Evolutionary conservation across 2,797 vertebrate genomes (phyloP).

Genomic region (Pagetopsis macropterus): DNA sequence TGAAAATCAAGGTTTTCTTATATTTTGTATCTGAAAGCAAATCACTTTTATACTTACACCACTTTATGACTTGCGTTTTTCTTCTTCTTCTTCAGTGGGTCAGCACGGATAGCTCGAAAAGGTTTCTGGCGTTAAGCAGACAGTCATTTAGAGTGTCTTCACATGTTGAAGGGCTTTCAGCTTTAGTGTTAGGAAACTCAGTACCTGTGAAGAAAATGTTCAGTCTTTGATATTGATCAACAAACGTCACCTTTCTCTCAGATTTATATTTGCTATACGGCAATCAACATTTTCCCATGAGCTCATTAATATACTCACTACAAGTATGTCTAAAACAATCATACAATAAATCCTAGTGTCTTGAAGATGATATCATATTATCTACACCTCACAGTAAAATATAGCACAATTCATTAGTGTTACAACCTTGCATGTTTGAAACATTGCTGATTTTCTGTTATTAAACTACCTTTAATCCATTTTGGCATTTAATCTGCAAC

Average conservation of each 20-base stretch:
- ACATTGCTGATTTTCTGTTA: not conserved
- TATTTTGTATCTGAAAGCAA: not conserved
- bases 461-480: not conserved
- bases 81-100: not conserved
- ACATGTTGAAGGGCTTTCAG: slow-evolving; percentile 20
- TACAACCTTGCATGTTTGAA: not conserved
- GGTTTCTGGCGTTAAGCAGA: not conserved
- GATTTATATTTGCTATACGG: not conserved
- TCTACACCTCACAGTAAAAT: not conserved
- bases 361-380: not conserved
- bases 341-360: not conserved
- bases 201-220: slow-evolving; percentile 18
- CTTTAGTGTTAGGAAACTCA: not conserved
- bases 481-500: not conserved
- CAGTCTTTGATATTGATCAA: slow-evolving; percentile 4
- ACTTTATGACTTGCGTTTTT: not conserved
- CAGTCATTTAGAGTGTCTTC: not conserved
- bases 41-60: not conserved
- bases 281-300: not conserved
- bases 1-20: not conserved
- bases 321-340: not conserved
- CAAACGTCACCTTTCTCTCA: slow-evolving; percentile 3
- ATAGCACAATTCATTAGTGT: not conserved
- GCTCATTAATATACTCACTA: not conserved
- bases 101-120: not conserved